Evolutionary conservation across 2,888 invertebrate species (phyloP).

Genomic region (Drosophila hamatofila): DNA sequence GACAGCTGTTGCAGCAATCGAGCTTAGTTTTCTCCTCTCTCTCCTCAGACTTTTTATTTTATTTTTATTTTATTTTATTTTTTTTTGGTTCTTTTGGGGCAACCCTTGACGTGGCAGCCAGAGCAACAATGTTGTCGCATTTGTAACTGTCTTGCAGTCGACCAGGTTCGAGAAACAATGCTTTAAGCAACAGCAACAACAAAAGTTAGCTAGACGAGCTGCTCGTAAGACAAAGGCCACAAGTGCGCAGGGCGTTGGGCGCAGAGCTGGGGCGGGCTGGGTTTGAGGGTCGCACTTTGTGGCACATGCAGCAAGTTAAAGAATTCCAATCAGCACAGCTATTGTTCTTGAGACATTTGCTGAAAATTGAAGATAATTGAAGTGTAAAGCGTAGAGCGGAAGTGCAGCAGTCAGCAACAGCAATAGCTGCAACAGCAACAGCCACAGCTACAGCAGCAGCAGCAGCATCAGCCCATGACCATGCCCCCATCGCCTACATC

Average conservation of each 20-base stretch:
- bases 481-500: slow-evolving; percentile 10
- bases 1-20: slow-evolving; percentile 60
- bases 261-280: not conserved
- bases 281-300: slow-evolving; percentile 31
- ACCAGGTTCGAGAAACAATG: slow-evolving; percentile 54
- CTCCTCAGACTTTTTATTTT: too few species aligned
- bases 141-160: slow-evolving; percentile 75
- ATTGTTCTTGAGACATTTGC: slow-evolving; percentile 82
- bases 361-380: slow-evolving; percentile 82
- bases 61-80: too few species aligned
- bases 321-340: slow-evolving; percentile 79
- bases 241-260: slow-evolving; percentile 29
- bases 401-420: slow-evolving; percentile 74
- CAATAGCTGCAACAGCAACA: slow-evolving; percentile 33
- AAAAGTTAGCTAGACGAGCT: slow-evolving; percentile 12
- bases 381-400: slow-evolving; percentile 78
- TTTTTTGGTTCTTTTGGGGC: slow-evolving; percentile 13
- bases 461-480: slow-evolving; percentile 34
- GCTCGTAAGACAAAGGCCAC: slow-evolving; percentile 52
- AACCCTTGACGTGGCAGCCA: slow-evolving; percentile 28
- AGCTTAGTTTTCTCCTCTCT: slow-evolving; percentile 15
- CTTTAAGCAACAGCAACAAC: slow-evolving; percentile 37
- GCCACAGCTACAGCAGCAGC: slow-evolving; percentile 14
- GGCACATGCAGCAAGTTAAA: slow-evolving; percentile 76
- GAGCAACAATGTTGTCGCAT: slow-evolving; percentile 78